Conservation (phyloP, 2,888 invertebrate species). For the Lottia gigantea region DNA sequence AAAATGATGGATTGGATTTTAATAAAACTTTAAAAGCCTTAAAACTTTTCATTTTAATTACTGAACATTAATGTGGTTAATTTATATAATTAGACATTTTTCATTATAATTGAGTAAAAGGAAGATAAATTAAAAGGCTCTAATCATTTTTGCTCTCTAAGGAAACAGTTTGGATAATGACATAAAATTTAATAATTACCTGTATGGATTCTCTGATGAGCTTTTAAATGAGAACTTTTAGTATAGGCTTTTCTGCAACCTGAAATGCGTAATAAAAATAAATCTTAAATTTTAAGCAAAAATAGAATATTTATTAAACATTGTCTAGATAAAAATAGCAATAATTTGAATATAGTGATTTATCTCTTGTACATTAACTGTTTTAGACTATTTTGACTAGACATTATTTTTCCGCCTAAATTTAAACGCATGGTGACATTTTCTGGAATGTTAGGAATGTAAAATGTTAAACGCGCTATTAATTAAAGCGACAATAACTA, state of each 20-base stretch:
- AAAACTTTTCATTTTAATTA: not conserved
- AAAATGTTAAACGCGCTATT: no score
- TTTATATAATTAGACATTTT: not conserved
- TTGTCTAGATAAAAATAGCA: no score
- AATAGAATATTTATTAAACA: not conserved
- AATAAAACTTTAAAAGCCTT: no score
- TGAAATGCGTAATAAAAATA: constrained; percentile 71
- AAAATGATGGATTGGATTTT: no score
- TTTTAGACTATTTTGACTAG: no score
- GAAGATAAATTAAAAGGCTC: constrained; percentile 2
- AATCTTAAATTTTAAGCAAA: constrained; percentile 2
- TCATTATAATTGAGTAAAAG: not conserved
- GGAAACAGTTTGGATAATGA: not conserved
- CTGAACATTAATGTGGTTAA: not conserved
- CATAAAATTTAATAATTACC: constrained; percentile 74
- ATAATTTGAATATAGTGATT: no score
- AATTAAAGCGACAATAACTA: no score
- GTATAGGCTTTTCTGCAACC: constrained; percentile 97
- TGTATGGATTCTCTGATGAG: constrained; percentile 97
- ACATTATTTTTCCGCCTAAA: no score
- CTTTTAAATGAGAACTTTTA: constrained; percentile 97
- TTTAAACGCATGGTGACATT: no score
- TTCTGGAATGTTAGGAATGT: no score
- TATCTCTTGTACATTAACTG: no score
- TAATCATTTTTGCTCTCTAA: not conserved